Evolutionary conservation across 2,797 vertebrate species (phyloP), one percentile per base, ranked within the genome.

Genomic region (Denticeps clupeoides): DNA sequence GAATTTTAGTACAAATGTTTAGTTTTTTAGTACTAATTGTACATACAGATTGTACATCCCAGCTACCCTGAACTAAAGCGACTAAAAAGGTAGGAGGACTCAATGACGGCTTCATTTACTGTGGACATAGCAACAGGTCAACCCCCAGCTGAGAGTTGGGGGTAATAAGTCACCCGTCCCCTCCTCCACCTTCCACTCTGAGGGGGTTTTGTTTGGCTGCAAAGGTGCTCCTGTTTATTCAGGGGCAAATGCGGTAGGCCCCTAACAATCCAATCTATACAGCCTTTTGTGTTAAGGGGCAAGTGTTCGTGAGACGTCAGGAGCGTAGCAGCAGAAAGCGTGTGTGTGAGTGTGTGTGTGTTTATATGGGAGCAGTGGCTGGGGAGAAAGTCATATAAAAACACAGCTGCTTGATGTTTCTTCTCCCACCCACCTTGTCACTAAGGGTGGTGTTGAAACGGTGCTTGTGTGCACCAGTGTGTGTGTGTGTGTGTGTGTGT

Each of bases 351-450:
- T 5, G 40, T 18, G 5, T 10, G 37, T 26, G 9, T 47, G 37
- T 56, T 13, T 15, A 24, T 32, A 22, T 47, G 22, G 32, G 10
- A 22, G 21, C 15, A 31, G 13, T 29, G 18, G 24, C 16, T 25
- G 3, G 40, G 58, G 41, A 25, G 37, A 52, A 49, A 19, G 21
- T 42, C 54, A 40, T 49, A 44, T 46, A 49, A 37, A 55, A 49
- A 62, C 63, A 23, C 66, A 77, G 69, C 69, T 73, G 73, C 57
- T 59, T 16, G 45, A 58, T 48, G 53, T 67, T 67, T 63, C 22
- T 33, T 54, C 45, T 49, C 25, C 51, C 25, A 44, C 56, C 43
- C 45, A 48, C 53, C 33, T 45, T 51, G 59, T 56, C 58, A 56
- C 31, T 18, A 41, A 42, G 41, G 48, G 68, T 41, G 68, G 67